These are phyloP conservation scores for Danio jaintianensis DNA, from an alignment of 2,797 vertebrate species.

Conservation along the genomic window DNA sequence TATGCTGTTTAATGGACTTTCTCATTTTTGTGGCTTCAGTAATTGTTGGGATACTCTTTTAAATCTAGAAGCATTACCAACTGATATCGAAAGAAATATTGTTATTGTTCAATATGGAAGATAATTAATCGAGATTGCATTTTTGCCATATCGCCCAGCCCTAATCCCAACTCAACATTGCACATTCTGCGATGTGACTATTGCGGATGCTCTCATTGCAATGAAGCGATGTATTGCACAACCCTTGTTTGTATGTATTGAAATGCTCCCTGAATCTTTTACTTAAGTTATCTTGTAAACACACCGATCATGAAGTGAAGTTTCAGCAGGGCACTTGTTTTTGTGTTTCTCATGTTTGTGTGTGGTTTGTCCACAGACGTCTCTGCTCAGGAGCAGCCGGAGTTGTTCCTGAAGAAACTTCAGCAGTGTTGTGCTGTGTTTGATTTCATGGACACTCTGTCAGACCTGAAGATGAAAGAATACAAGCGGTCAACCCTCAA, in stretches of 20 bases:
- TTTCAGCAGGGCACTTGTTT: neutral
- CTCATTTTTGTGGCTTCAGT: too few relatives aligned
- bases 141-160: too few relatives aligned
- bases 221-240: too few relatives aligned
- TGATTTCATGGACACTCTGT: slow-evolving; percentile 99
- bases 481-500: slow-evolving; percentile 99
- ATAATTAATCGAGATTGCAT: too few relatives aligned
- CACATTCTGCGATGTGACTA: too few relatives aligned
- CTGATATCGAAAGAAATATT: too few relatives aligned
- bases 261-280: slow-evolving; percentile 9
- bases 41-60: too few relatives aligned
- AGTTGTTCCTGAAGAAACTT: slow-evolving; percentile 99
- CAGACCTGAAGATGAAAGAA: slow-evolving; percentile 99
- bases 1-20: too few relatives aligned
- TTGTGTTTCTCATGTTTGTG: neutral
- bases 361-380: slow-evolving; percentile 82
- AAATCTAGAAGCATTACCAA: too few relatives aligned
- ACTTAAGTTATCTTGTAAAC: slow-evolving; percentile 7
- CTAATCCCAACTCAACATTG: too few relatives aligned
- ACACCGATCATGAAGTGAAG: neutral
- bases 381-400: slow-evolving; percentile 95
- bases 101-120: too few relatives aligned
- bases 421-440: slow-evolving; percentile 99
- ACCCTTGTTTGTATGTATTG: neutral
- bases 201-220: too few relatives aligned